These are phyloP conservation scores for Coregonus suidteri DNA, from an alignment of 2,797 vertebrate genomes.

Conservation along the genomic window DNA sequence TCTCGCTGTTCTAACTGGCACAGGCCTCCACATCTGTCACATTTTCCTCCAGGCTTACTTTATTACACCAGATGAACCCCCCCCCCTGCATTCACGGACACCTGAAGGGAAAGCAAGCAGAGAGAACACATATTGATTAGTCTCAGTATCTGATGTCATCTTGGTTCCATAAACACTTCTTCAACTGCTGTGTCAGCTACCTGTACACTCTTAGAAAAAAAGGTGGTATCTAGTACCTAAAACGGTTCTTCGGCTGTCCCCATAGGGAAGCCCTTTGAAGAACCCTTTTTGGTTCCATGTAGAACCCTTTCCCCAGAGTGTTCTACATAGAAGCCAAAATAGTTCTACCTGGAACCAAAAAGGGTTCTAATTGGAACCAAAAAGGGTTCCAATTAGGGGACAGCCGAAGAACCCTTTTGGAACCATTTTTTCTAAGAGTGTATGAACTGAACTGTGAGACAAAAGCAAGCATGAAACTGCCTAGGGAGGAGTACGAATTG, in stretches of 20 bases:
- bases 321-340: too few species aligned
- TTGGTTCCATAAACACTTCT: conserved; percentile 50
- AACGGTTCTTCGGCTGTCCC: too few species aligned
- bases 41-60: conserved; percentile 65
- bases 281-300: too few species aligned
- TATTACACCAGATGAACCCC: conserved; percentile 45
- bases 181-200: conserved; percentile 25
- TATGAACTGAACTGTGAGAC: background rate
- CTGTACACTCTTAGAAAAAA: conserved; percentile 1
- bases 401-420: too few species aligned
- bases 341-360: too few species aligned
- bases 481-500: background rate
- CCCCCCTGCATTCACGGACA: background rate
- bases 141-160: conserved; percentile 67
- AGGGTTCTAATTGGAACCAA: too few species aligned
- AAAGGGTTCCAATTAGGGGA: too few species aligned
- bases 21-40: conserved; percentile 68
- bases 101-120: too few species aligned
- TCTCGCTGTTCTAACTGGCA: conserved; percentile 74
- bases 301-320: too few species aligned
- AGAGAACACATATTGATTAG: conserved; percentile 57
- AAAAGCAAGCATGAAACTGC: background rate
- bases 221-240: too few species aligned
- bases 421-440: too few species aligned
- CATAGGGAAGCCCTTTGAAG: too few species aligned